These are phyloP conservation scores for Cromileptes altivelis DNA, from an alignment of 2,113 vertebrate species.

Conservation along the genomic window DNA sequence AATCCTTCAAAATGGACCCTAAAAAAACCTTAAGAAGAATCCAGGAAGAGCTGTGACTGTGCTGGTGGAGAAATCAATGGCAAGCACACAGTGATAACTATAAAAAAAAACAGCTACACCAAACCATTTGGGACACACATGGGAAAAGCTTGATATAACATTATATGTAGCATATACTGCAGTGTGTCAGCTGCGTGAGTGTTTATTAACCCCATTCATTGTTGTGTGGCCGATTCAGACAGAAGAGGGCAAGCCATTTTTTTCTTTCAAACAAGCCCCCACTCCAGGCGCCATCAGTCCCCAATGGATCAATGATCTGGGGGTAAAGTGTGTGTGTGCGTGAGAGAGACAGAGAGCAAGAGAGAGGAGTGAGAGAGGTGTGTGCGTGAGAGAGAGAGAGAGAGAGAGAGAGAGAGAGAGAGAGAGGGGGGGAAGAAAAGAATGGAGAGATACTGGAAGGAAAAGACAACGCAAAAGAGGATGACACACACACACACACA, in stretches of 20 bases:
- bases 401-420: not conserved
- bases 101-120: slow-evolving; percentile 40
- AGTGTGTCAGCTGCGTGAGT: slow-evolving; percentile 49
- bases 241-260: slow-evolving; percentile 5
- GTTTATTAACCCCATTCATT: slow-evolving; percentile 60
- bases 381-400: not conserved
- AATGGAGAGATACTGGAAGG: slow-evolving; percentile 21
- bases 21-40: not conserved
- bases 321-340: slow-evolving; percentile 33
- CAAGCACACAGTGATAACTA: slow-evolving; percentile 14
- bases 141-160: slow-evolving; percentile 33
- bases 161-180: slow-evolving; percentile 2
- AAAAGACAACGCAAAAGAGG: not conserved
- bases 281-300: slow-evolving; percentile 60
- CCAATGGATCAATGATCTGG: slow-evolving; percentile 59
- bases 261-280: slow-evolving; percentile 21
- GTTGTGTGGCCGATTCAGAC: slow-evolving; percentile 29
- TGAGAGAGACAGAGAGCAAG: not conserved
- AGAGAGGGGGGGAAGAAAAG: not conserved
- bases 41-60: not conserved
- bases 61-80: slow-evolving; percentile 29
- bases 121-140: slow-evolving; percentile 39
- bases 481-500: not conserved
- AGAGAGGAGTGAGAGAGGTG: not conserved
- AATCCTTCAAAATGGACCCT: too few relatives aligned